Base-by-base conservation (phyloP, 2,888 invertebrate genomes). In the Meta bourneti region DNA sequence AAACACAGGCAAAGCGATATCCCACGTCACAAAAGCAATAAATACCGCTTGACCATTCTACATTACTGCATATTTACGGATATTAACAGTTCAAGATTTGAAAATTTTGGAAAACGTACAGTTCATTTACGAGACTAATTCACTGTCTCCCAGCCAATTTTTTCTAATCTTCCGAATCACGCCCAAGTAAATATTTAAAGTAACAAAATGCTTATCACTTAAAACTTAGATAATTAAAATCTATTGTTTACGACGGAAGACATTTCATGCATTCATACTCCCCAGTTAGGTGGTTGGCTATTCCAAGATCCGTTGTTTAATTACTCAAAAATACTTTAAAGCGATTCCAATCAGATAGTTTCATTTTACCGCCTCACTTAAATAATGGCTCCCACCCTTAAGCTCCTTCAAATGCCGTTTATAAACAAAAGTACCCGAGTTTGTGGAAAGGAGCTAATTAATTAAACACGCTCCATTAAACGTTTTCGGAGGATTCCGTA, bases 261-360 rank as follows among this genome's bases (percentile, higher is more conserved):
- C 61, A 61, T 34, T 34, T 34, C 34, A 34, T 34, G 34, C 34
- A 34, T 16, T 61, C 61, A 61, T 61, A 61, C 61, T 61, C 61
- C 8, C 11, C 16, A 11, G 16, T 61, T 16, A 11, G 11, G 61
- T 11, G 7, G 13, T 11, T 9, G 61, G 61, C 61, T 61, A 61
- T 61, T 61, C 16, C 61, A 61, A 61, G 61, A 61, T 34, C 61
- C 13, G 61, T 61, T 61, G 61, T 61, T 61, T 61, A 61, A 61
- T 61, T 61, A 61, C 61, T 61, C 61, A 61, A 61, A 61, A 61
- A 61, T 61, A 61, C 61, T 61, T 61, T 61, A 61, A 61, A 61
- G 61, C 61, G 61, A 16, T 61, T 61, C 61, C 61, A 61, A 61
- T 61, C 61, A 61, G 61, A 61, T 61, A 61, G 61, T 16, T 61